These are phyloP conservation scores for Ectobius pallidus DNA, from an alignment of 2,888 invertebrate species.

Conservation along the genomic window DNA sequence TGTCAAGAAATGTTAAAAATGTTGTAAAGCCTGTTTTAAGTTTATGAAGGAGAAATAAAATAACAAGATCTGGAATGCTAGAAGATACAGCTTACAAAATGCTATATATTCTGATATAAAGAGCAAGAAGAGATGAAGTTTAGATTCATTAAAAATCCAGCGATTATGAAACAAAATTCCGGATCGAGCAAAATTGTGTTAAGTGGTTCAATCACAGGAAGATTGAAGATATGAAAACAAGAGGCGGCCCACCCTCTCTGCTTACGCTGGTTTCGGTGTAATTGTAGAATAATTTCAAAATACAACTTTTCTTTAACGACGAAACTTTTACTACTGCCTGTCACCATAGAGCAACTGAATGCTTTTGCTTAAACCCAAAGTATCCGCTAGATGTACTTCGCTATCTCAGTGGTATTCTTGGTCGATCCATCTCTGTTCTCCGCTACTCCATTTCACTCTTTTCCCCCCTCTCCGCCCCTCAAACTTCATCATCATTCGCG, in stretches of 20 bases:
- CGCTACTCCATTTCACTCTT: not conserved
- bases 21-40: too few species aligned
- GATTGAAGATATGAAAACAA: not conserved
- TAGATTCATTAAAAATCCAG: too few species aligned
- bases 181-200: not conserved
- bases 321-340: constrained; percentile 9
- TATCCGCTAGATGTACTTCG: constrained; percentile 23
- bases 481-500: constrained; percentile 30
- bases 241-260: too few species aligned
- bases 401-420: constrained; percentile 3
- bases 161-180: too few species aligned
- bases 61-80: too few species aligned
- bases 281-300: not conserved
- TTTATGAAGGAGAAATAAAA: too few species aligned
- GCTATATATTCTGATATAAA: too few species aligned
- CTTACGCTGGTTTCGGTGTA: too few species aligned
- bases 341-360: constrained; percentile 6
- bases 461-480: not conserved
- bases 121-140: too few species aligned
- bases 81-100: too few species aligned
- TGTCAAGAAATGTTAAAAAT: too few species aligned
- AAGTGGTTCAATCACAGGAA: not conserved
- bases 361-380: constrained; percentile 21
- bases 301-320: constrained; percentile 3
- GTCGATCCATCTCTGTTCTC: constrained; percentile 7